These are phyloP conservation scores for Colius striatus DNA, from an alignment of 2,113 vertebrate genomes.

Conservation along the genomic window DNA sequence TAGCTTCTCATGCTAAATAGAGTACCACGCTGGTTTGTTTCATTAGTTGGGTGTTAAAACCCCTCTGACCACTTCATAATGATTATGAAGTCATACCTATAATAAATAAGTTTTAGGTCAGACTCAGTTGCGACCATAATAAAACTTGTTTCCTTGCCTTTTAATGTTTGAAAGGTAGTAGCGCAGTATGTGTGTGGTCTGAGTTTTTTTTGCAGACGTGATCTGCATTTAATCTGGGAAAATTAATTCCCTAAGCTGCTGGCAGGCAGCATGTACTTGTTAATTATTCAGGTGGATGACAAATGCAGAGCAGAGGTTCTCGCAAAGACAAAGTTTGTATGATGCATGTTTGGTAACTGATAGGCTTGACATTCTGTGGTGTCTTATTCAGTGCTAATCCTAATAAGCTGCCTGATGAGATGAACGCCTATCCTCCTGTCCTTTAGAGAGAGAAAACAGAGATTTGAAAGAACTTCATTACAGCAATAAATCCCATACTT, in stretches of 20 bases:
- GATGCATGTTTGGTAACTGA: constrained; percentile 84
- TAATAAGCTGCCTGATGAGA: constrained; percentile 84
- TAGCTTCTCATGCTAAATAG: not conserved
- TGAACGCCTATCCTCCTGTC: constrained; percentile 76
- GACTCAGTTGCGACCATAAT: not conserved
- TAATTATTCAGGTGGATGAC: constrained; percentile 90
- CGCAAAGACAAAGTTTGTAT: constrained; percentile 85
- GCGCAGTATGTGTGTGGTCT: constrained; percentile 75
- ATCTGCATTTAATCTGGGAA: constrained; percentile 80
- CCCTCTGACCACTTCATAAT: not conserved
- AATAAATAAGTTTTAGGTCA: constrained; percentile 41
- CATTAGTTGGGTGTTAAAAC: not conserved
- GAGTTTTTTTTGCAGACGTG: constrained; percentile 78
- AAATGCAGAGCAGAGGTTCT: constrained; percentile 88
- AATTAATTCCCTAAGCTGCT: constrained; percentile 85
- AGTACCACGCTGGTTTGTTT: not conserved
- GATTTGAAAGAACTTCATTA: constrained; percentile 81
- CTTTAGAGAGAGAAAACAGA: constrained; percentile 77
- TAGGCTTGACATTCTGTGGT: constrained; percentile 83
- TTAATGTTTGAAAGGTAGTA: constrained; percentile 65
- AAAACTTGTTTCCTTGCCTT: constrained; percentile 49
- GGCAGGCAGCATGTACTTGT: constrained; percentile 87
- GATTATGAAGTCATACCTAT: not conserved
- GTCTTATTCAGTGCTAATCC: constrained; percentile 85
- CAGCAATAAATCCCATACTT: constrained; percentile 78